Conservation (phyloP, 2,113 vertebrate genomes). For the Gasterosteus aculeatus region DNA sequence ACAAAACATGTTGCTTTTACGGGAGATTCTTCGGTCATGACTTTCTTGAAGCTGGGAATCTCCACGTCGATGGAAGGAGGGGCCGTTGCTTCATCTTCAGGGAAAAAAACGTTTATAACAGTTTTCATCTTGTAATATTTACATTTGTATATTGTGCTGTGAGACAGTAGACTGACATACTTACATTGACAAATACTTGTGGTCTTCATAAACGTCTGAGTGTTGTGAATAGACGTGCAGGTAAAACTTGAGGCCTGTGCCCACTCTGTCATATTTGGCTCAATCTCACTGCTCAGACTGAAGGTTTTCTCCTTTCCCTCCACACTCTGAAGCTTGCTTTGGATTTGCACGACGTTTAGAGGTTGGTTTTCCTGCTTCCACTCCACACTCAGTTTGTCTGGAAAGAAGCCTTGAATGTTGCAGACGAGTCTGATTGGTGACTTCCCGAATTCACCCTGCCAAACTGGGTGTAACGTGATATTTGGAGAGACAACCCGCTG, state of each 20-base stretch:
- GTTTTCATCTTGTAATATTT: no score
- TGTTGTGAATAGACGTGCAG: conserved; percentile 45
- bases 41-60: conserved; percentile 54
- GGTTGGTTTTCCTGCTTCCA: conserved; percentile 28
- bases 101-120: not conserved
- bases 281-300: conserved; percentile 60
- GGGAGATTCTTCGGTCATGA: not conserved
- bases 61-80: conserved; percentile 36
- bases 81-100: conserved; percentile 24
- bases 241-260: conserved; percentile 12
- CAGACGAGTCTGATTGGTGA: conserved; percentile 66
- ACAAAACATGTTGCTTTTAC: conserved; percentile 53
- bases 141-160: not conserved
- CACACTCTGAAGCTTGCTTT: conserved; percentile 25
- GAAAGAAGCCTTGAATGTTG: conserved; percentile 59
- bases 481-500: conserved; percentile 1
- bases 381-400: conserved; percentile 6
- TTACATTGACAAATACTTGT: conserved; percentile 71
- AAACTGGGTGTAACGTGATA: conserved; percentile 60
- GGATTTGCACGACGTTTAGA: fast-evolving
- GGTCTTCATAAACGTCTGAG: fast-evolving
- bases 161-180: conserved; percentile 13
- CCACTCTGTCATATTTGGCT: conserved; percentile 39
- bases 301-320: not conserved
- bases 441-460: conserved; percentile 20